Base-by-base conservation (phyloP, 1,140 invertebrate genomes). In the Drosophila nikananu region DNA sequence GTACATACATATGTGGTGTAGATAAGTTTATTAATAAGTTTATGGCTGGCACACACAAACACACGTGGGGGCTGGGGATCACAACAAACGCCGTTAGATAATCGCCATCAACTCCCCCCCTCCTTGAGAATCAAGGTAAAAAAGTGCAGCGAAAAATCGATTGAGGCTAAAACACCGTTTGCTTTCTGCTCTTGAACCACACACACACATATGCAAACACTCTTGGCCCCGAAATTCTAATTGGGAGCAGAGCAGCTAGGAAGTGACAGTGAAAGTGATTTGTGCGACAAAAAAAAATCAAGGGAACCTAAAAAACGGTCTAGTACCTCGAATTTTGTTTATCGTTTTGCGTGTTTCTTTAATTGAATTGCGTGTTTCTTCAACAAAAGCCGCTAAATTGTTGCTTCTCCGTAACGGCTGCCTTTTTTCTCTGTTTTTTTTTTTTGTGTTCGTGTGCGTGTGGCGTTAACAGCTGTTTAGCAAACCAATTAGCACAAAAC, bases 11-110 rank as follows among this genome's bases (percentile, higher is more conserved):
- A 55, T 27, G 39, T 37, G 27, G 51, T 59, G 52, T 60, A 86
- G 48, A 86, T 77, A 71, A 70, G 83, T 87, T 87, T 87, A 87
- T 87, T 89, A 87, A 87, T 87, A 87, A 83, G 79, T 89, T 83
- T 61, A 57, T 41, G 32, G 35, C 59, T 60, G 44, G 6, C 62
- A 51, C 25, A 60, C 60, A 48, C 46, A 23, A 13, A 27, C 13
- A 6, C 49, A 30, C 39, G 17, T 23, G 19, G 21, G 48, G 23
- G 13, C 12, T 59, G 49, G 37, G 66, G 75, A 74, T 73, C 77
- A 81, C 48, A 82, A 79, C 65, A 80, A 82, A 77, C 59, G 68
- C 72, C 71, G 61, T 78, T 78, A 78, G 74, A 77, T 78, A 78
- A 78, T 77, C 57, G 54, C 44, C 37, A 42, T 23, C 13, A 27